Conservation (phyloP, 2,113 vertebrate species). For the Nansenia antarctica region DNA sequence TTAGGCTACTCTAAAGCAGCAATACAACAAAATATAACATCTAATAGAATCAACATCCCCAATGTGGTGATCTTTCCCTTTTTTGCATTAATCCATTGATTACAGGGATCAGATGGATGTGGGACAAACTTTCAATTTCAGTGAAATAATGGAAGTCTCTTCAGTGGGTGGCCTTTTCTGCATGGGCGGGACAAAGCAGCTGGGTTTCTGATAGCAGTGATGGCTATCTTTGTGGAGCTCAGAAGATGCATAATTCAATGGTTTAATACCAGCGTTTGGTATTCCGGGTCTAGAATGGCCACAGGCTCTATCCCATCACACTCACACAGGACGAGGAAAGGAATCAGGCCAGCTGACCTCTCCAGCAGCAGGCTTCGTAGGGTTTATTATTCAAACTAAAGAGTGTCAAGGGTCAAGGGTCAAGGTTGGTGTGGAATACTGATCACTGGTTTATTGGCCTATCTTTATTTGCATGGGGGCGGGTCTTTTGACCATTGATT, state of each 20-base stretch:
- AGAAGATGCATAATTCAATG: constrained; percentile 6
- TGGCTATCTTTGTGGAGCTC: constrained; percentile 3
- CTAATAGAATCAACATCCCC: too few species aligned
- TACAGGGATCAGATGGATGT: neutral
- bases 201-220: constrained; percentile 1
- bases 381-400: neutral
- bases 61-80: neutral
- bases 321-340: neutral
- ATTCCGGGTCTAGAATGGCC: constrained; percentile 33
- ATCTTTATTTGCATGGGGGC: too few species aligned
- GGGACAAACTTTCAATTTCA: neutral
- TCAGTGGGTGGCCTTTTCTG: constrained; percentile 1
- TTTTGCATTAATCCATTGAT: neutral
- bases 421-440: too few species aligned
- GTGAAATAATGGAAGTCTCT: neutral
- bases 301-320: constrained; percentile 10
- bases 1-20: too few species aligned
- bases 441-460: too few species aligned
- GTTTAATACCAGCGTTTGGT: constrained; percentile 26
- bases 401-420: neutral
- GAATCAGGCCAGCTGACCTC: neutral
- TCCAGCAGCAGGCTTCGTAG: neutral
- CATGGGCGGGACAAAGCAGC: neutral
- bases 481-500: too few species aligned
- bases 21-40: neutral